These are phyloP conservation scores for Stichopus horrens DNA, from an alignment of 53 echinoderm and acorn worm species.

Conservation along the genomic window DNA sequence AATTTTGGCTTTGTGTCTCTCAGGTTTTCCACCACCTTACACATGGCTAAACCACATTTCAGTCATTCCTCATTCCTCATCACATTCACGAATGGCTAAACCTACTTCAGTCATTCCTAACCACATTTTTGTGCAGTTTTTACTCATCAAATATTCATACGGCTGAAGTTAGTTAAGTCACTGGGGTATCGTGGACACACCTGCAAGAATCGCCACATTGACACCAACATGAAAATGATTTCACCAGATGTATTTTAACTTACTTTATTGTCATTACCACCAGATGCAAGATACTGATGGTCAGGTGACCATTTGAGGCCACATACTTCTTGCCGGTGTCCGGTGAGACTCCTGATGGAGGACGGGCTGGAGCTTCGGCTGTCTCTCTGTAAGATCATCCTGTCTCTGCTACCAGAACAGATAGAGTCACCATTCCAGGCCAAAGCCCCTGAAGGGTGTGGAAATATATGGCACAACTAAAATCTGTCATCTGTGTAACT, in stretches of 20 bases:
- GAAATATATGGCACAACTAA: background rate
- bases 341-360: slow-evolving; percentile 69
- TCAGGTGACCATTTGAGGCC: slow-evolving; percentile 99
- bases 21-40: too few species aligned
- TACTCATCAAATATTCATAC: too few species aligned
- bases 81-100: too few species aligned
- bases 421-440: slow-evolving; percentile 96
- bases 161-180: too few species aligned
- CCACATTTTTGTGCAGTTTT: too few species aligned
- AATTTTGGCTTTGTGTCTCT: too few species aligned
- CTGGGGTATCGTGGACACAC: too few species aligned
- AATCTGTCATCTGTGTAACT: background rate
- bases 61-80: too few species aligned
- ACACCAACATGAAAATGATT: too few species aligned
- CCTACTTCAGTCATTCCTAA: too few species aligned
- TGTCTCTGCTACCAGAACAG: slow-evolving; percentile 90
- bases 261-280: slow-evolving; percentile 97
- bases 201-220: too few species aligned
- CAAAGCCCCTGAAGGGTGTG: slow-evolving; percentile 67
- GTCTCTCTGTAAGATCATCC: slow-evolving; percentile 94
- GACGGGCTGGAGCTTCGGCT: slow-evolving; percentile 69
- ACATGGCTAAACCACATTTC: too few species aligned
- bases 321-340: slow-evolving; percentile 94
- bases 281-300: slow-evolving; percentile 97
- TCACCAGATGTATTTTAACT: background rate